Conservation (phyloP, 2,113 vertebrate genomes). For the Channa argus region DNA sequence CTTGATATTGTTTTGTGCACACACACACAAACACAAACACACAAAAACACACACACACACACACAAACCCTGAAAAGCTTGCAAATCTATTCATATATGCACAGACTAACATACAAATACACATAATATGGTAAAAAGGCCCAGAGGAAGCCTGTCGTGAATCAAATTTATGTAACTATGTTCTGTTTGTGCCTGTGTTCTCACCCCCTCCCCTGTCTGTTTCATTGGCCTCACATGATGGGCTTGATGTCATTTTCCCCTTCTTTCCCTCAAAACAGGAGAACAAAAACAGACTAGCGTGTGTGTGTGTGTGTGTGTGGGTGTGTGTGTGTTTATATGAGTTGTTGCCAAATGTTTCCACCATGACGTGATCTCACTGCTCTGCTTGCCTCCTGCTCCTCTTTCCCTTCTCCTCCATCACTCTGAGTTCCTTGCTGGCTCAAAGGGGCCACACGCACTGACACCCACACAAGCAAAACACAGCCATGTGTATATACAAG, state of each 20-base stretch:
- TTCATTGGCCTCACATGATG: constrained; percentile 83
- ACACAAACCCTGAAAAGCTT: not conserved
- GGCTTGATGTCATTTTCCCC: constrained; percentile 83
- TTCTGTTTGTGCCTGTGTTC: constrained; percentile 66
- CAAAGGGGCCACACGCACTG: constrained; percentile 18
- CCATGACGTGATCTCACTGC: constrained; percentile 87
- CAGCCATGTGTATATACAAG: constrained; percentile 4
- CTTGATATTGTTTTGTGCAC: constrained; percentile 33
- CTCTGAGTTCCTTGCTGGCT: constrained; percentile 63
- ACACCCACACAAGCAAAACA: constrained; percentile 9
- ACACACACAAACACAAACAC: not conserved
- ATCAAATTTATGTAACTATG: constrained; percentile 73
- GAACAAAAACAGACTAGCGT: constrained; percentile 77
- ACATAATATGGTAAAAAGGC: constrained; percentile 45
- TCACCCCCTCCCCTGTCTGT: constrained; percentile 60
- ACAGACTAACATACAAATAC: not conserved
- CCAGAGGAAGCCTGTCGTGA: constrained; percentile 45
- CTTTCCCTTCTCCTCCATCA: constrained; percentile 83
- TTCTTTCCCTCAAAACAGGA: constrained; percentile 71
- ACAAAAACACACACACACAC: constrained; percentile 7
- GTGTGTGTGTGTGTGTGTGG: constrained; percentile 14
- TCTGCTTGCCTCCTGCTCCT: constrained; percentile 80
- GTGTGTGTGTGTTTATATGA: constrained; percentile 61
- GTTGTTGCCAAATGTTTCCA: constrained; percentile 87
- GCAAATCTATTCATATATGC: constrained; percentile 16